Conservation (phyloP, 2,797 vertebrate genomes). For the Rhodeus uyekii region DNA sequence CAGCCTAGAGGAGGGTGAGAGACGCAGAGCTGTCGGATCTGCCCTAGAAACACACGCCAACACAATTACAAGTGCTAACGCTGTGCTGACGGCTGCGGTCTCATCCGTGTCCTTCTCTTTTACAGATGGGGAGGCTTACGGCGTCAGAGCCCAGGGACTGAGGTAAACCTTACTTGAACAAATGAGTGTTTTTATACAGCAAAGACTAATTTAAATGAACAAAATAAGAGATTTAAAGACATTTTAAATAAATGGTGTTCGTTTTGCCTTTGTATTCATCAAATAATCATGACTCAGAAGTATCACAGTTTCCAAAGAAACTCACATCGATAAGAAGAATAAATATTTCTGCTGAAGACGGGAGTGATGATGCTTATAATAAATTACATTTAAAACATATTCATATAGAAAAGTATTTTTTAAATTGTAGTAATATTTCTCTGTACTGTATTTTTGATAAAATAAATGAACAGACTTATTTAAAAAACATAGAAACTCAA, state of each 20-base stretch:
- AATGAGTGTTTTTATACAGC: neutral
- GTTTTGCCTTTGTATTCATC: too few species aligned
- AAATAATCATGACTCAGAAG: too few species aligned
- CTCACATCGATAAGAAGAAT: neutral
- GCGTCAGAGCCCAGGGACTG: slow-evolving; percentile 69
- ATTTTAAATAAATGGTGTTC: too few species aligned
- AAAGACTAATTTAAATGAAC: neutral
- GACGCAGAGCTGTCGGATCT: slow-evolving; percentile 11
- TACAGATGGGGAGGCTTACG: slow-evolving; percentile 51
- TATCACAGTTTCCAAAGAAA: neutral
- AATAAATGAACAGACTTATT: neutral
- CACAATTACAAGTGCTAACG: neutral
- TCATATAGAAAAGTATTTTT: neutral
- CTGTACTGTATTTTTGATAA: neutral
- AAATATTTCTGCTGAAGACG: neutral
- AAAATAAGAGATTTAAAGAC: neutral
- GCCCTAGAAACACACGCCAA: slow-evolving; percentile 1
- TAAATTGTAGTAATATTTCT: neutral
- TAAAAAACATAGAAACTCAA: neutral
- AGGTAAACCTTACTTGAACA: slow-evolving; percentile 56
- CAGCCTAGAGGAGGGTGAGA: slow-evolving; percentile 86
- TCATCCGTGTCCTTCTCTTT: neutral
- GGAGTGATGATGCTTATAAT: neutral
- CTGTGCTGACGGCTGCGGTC: neutral
- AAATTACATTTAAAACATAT: neutral